These are phyloP conservation scores for Caenorhabditis angaria DNA, from an alignment of 2,888 invertebrate species.

Conservation along the genomic window DNA sequence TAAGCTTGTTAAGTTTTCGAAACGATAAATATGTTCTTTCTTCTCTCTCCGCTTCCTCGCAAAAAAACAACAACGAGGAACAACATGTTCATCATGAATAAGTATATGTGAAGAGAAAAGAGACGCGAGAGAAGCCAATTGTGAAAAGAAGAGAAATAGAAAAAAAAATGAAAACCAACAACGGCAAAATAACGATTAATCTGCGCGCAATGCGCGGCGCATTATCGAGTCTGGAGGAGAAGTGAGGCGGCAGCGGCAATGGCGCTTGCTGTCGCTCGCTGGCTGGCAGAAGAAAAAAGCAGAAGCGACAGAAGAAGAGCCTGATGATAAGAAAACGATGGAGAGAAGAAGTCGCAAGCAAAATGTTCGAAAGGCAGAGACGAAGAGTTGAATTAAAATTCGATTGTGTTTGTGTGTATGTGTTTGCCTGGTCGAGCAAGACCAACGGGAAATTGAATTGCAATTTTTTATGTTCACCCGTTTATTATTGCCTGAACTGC, in stretches of 20 bases:
- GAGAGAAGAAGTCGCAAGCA: neutral
- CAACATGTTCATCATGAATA: slow-evolving; percentile 1
- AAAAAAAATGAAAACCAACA: slow-evolving; percentile 12
- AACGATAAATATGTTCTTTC: neutral
- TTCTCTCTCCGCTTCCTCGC: neutral
- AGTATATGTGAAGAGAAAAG: neutral
- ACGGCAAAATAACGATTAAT: slow-evolving; percentile 16
- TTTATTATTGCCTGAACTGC: too few species aligned
- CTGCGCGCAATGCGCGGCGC: slow-evolving; percentile 19
- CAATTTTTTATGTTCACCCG: neutral
- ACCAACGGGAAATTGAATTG: neutral
- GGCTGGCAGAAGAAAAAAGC: neutral
- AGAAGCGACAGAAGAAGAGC: neutral
- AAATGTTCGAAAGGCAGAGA: neutral
- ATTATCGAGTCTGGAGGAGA: slow-evolving; percentile 13
- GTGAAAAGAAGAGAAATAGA: slow-evolving; percentile 1
- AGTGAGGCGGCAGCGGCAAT: slow-evolving; percentile 5
- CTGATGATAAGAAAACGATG: neutral
- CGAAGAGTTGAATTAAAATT: neutral
- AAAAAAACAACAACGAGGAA: slow-evolving; percentile 4
- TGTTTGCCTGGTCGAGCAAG: neutral
- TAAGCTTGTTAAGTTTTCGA: slow-evolving; percentile 14
- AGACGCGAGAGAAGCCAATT: neutral
- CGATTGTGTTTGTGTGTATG: slow-evolving; percentile 2
- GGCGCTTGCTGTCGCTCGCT: neutral